These are phyloP conservation scores for Martes martes DNA, from an alignment of 2,113 vertebrate species.

Conservation along the genomic window DNA sequence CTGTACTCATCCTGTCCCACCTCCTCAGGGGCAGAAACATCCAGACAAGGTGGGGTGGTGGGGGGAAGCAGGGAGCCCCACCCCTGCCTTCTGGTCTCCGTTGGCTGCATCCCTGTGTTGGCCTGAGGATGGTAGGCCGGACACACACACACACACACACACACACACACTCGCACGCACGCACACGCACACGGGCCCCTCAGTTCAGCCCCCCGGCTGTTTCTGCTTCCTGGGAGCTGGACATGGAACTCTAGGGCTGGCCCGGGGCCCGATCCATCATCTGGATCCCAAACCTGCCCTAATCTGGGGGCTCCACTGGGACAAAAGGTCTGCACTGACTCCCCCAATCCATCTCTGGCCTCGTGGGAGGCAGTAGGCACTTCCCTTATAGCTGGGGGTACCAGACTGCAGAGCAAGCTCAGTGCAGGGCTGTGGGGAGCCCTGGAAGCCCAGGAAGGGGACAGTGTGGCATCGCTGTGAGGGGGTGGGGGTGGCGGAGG, in stretches of 20 bases:
- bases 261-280: neutral
- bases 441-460: neutral
- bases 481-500: neutral
- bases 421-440: neutral
- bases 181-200: accelerated
- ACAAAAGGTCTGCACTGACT: neutral
- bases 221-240: neutral
- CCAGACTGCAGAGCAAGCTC: neutral
- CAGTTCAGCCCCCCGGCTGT: neutral
- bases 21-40: neutral
- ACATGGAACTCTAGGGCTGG: neutral
- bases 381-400: neutral
- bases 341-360: neutral
- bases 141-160: neutral
- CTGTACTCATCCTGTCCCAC: neutral
- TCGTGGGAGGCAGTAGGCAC: neutral
- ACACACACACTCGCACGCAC: neutral
- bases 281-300: neutral
- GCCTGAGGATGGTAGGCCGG: neutral
- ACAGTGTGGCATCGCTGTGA: accelerated
- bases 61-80: neutral
- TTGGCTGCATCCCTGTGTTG: neutral
- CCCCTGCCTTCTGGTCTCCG: neutral
- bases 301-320: neutral
- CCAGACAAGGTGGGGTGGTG: neutral